Conservation (phyloP, 2,888 invertebrate genomes). For the Sinopyrophorus schimmeli region DNA sequence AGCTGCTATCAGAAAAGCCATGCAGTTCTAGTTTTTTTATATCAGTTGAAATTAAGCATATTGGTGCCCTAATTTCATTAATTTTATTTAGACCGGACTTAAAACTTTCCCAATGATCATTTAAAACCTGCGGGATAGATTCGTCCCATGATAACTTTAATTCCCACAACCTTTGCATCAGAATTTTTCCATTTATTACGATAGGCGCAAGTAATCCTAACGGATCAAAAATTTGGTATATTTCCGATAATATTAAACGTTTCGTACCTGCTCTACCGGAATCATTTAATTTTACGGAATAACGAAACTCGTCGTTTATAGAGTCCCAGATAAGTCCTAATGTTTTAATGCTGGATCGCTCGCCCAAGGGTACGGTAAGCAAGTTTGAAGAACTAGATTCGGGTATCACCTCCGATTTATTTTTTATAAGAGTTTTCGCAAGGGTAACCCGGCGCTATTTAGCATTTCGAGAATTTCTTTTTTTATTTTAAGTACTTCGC, state of each 20-base stretch:
- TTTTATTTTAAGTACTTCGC: neutral
- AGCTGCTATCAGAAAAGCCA: constrained; percentile 39
- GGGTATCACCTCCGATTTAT: no score
- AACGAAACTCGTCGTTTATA: no score
- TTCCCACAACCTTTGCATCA: constrained; percentile 22
- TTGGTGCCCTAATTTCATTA: constrained; percentile 8
- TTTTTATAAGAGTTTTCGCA: neutral
- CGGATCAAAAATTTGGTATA: constrained; percentile 20
- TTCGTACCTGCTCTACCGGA: no score
- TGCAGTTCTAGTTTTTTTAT: constrained; percentile 26
- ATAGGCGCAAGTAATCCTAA: constrained; percentile 19
- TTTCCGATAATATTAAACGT: constrained; percentile 16
- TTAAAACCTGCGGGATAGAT: constrained; percentile 11
- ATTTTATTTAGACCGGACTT: constrained; percentile 1
- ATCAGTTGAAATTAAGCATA: constrained; percentile 2
- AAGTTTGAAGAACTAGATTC: no score
- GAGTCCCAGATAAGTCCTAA: neutral
- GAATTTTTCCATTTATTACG: constrained; percentile 19
- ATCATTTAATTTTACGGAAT: no score
- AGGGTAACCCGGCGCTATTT: neutral
- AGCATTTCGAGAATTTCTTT: no score
- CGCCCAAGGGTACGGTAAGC: neutral
- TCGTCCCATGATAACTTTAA: constrained; percentile 25
- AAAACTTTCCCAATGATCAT: constrained; percentile 11
- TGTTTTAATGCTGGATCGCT: neutral